Evolutionary conservation across 1,140 invertebrate genomes (phyloP).

Genomic region (Drosophila triauraria): DNA sequence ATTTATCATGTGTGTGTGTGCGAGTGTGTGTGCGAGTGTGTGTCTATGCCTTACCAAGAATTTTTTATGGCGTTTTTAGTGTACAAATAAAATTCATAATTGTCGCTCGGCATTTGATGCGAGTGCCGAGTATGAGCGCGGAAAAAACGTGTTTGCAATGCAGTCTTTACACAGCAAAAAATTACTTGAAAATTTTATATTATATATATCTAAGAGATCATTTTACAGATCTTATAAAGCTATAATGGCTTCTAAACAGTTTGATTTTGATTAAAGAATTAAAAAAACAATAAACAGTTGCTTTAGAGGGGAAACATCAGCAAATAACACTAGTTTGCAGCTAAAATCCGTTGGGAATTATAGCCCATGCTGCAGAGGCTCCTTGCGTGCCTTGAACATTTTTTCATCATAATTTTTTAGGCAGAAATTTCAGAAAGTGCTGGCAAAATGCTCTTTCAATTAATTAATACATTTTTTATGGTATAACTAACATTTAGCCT

Average conservation of each 20-base stretch:
- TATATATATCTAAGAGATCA: background rate
- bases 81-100: slow-evolving; percentile 74
- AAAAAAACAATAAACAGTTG: rapidly evolving
- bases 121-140: slow-evolving; percentile 28
- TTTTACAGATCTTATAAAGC: background rate
- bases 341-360: background rate
- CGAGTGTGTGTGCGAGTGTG: slow-evolving; percentile 53
- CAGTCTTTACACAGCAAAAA: slow-evolving; percentile 36
- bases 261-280: background rate
- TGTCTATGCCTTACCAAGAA: slow-evolving; percentile 75
- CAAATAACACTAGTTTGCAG: too few species aligned
- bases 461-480: too few species aligned
- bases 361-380: background rate
- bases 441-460: too few species aligned
- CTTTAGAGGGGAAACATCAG: background rate
- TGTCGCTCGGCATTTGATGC: slow-evolving; percentile 64
- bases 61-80: slow-evolving; percentile 74
- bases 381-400: background rate
- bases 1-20: slow-evolving; percentile 27
- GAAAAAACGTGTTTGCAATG: slow-evolving; percentile 63
- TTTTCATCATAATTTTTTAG: too few species aligned
- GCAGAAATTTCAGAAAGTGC: too few species aligned
- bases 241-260: background rate
- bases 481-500: too few species aligned
- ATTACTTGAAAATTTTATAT: background rate